Conservation (phyloP, 2,113 vertebrate species). For the Myiagra hebetior region DNA sequence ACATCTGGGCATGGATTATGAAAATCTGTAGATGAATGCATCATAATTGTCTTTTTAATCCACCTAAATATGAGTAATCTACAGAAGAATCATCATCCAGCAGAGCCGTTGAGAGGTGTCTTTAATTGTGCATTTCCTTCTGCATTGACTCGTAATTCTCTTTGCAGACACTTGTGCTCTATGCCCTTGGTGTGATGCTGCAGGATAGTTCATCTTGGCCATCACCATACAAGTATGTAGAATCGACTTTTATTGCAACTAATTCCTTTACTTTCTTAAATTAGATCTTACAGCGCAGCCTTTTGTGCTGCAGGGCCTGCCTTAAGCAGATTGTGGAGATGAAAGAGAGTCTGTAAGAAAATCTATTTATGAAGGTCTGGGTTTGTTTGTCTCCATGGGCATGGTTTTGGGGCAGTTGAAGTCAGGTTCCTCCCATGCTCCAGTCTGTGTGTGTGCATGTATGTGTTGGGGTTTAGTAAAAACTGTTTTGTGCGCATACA, state of each 20-base stretch:
- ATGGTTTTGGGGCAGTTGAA: not conserved
- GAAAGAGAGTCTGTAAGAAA: not conserved
- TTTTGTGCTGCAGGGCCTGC: not conserved
- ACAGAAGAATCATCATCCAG: not conserved
- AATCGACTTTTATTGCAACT: not conserved
- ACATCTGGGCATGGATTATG: not conserved
- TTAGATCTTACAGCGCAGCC: not conserved
- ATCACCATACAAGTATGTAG: conserved; percentile 83
- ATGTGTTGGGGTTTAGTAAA: not conserved
- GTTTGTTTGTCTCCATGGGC: not conserved
- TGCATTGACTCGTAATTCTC: not conserved
- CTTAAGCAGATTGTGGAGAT: not conserved
- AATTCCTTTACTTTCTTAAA: not conserved
- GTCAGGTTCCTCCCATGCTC: not conserved
- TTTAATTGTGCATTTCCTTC: not conserved
- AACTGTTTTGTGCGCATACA: not conserved
- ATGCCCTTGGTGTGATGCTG: conserved; percentile 91
- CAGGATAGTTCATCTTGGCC: conserved; percentile 89
- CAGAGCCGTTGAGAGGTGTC: not conserved
- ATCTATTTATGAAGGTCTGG: not conserved
- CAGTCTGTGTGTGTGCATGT: not conserved
- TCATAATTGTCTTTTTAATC: not conserved
- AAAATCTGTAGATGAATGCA: not conserved
- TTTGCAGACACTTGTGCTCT: conserved; percentile 90
- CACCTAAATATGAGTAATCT: not conserved